Conservation (phyloP, 2,113 vertebrate genomes). For the Xenotilapia caudafasciata region DNA sequence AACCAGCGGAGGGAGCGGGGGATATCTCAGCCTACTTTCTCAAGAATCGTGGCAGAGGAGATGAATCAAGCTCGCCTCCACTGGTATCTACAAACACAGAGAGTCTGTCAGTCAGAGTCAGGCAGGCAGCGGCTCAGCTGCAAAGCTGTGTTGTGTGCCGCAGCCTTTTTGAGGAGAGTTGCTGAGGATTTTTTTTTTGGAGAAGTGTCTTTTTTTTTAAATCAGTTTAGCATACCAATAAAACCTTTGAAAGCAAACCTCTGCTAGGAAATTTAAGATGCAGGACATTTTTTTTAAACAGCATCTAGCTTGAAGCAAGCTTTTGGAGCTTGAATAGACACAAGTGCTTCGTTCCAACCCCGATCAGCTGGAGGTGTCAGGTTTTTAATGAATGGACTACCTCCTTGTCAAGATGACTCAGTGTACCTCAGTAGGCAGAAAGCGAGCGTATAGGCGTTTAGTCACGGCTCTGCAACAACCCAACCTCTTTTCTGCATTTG, state of each 20-base stretch:
- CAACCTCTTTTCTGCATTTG: background rate
- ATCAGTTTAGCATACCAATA: background rate
- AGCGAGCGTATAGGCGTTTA: background rate
- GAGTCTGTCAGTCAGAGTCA: constrained; percentile 7
- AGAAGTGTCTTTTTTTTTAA: background rate
- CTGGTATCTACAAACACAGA: background rate
- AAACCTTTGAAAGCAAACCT: background rate
- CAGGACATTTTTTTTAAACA: background rate
- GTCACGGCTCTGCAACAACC: background rate
- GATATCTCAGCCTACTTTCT: constrained; percentile 51
- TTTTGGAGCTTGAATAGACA: background rate
- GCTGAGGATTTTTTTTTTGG: background rate
- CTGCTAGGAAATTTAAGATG: background rate
- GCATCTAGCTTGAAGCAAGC: background rate
- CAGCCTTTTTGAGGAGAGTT: background rate
- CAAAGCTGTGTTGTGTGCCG: background rate
- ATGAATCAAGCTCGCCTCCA: constrained; percentile 19
- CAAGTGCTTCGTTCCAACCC: constrained; percentile 18
- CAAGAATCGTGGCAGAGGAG: constrained; percentile 12
- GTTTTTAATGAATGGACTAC: background rate
- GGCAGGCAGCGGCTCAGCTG: background rate
- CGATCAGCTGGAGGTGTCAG: background rate
- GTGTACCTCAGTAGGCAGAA: background rate
- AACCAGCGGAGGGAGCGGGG: constrained; percentile 17
- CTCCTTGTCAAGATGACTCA: background rate